These are phyloP conservation scores for Penaeus japonicus DNA, from an alignment of 1,140 invertebrate genomes.

Conservation along the genomic window DNA sequence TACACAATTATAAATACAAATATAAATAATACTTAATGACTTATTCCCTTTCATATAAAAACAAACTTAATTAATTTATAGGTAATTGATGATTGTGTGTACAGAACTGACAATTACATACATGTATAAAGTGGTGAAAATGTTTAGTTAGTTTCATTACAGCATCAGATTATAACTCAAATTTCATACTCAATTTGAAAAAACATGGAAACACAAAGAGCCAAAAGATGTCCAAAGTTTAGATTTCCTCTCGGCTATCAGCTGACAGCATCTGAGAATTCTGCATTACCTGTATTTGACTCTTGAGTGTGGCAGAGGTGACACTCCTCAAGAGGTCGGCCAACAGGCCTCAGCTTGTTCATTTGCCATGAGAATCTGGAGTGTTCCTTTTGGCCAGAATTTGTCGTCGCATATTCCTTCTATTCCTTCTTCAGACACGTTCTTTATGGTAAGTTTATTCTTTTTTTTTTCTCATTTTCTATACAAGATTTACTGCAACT, in stretches of 20 bases:
- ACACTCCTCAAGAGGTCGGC: neutral
- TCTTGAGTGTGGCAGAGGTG: neutral
- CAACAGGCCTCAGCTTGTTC: neutral
- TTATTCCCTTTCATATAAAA: neutral
- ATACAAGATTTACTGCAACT: neutral
- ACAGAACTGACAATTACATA: neutral
- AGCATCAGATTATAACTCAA: too few relatives aligned
- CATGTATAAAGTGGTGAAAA: neutral
- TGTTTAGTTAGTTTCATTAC: too few relatives aligned
- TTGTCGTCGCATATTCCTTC: neutral
- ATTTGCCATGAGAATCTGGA: neutral
- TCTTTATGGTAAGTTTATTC: neutral
- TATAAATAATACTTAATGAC: neutral
- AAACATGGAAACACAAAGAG: too few relatives aligned
- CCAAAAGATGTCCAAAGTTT: too few relatives aligned
- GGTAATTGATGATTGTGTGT: neutral
- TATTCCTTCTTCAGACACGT: neutral
- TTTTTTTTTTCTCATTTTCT: neutral
- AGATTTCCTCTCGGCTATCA: too few relatives aligned
- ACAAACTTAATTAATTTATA: neutral
- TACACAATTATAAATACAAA: neutral
- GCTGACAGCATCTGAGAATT: too few relatives aligned
- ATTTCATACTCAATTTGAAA: too few relatives aligned
- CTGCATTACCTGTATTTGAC: too few relatives aligned
- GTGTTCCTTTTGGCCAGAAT: neutral